Conservation (phyloP, 1,140 invertebrate species). For the Ptiloglossa arizonensis region DNA sequence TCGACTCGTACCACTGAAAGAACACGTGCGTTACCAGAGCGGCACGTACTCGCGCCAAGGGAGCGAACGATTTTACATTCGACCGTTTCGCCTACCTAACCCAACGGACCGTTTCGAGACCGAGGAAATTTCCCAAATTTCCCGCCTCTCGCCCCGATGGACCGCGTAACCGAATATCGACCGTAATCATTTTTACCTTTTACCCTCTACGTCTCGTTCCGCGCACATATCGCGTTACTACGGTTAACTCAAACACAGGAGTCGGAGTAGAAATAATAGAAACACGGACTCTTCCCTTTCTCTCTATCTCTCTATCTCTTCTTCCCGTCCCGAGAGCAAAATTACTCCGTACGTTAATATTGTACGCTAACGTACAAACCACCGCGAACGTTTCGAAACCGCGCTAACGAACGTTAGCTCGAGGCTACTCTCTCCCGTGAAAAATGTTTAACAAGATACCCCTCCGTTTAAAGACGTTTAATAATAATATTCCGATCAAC, state of each 20-base stretch:
- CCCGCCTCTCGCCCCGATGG: neutral
- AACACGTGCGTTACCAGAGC: conserved; percentile 49
- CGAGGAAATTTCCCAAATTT: neutral
- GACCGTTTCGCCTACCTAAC: neutral
- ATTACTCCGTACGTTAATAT: neutral
- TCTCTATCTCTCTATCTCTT: no score
- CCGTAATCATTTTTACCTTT: neutral
- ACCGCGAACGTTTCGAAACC: neutral
- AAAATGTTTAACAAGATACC: no score
- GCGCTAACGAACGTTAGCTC: neutral
- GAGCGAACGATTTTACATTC: conserved; percentile 26
- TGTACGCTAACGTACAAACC: neutral
- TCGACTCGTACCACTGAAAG: conserved; percentile 57
- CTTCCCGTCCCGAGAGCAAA: neutral
- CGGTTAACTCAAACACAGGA: neutral
- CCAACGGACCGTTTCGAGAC: neutral
- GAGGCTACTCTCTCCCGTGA: neutral
- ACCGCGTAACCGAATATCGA: neutral
- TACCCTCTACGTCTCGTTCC: no score
- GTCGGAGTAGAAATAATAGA: neutral
- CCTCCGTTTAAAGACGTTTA: no score
- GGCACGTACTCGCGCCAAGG: conserved; percentile 28
- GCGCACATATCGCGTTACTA: neutral
- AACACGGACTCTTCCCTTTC: neutral
- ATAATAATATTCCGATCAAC: no score